Evolutionary conservation across 2,113 vertebrate genomes (phyloP).

Genomic region (Pantherophis guttatus): DNA sequence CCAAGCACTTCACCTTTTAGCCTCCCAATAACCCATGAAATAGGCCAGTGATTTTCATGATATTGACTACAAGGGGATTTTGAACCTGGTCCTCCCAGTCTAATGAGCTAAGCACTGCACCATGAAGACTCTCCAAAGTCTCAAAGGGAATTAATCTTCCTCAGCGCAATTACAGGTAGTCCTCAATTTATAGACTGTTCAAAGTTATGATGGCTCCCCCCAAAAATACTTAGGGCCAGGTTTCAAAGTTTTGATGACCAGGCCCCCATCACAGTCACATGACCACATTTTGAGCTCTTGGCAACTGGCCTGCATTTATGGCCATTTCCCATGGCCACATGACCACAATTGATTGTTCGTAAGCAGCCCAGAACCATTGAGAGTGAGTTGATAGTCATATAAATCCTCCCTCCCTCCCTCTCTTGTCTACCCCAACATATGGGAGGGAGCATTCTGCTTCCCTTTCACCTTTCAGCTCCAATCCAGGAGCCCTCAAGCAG

Average conservation of each 20-base stretch:
- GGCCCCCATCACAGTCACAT: background rate
- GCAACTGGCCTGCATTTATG: background rate
- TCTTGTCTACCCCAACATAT: too few relatives aligned
- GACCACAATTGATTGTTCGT: background rate
- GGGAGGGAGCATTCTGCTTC: too few relatives aligned
- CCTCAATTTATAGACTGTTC: too few relatives aligned
- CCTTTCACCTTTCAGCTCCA: too few relatives aligned
- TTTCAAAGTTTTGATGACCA: background rate
- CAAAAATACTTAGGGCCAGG: background rate
- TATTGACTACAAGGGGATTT: background rate
- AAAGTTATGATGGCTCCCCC: background rate
- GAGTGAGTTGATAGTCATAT: background rate
- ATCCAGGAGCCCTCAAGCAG: too few relatives aligned
- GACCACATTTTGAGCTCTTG: background rate
- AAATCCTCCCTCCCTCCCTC: background rate
- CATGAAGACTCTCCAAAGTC: too few relatives aligned
- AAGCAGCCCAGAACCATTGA: background rate
- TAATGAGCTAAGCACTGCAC: background rate
- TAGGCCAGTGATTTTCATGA: background rate
- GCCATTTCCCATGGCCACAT: background rate
- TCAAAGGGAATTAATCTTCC: background rate
- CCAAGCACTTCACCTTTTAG: background rate
- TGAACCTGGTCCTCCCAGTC: background rate
- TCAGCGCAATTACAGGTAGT: background rate
- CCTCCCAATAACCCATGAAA: background rate